Conservation (phyloP, 2,113 vertebrate genomes). For the Brachionichthys hirsutus region DNA sequence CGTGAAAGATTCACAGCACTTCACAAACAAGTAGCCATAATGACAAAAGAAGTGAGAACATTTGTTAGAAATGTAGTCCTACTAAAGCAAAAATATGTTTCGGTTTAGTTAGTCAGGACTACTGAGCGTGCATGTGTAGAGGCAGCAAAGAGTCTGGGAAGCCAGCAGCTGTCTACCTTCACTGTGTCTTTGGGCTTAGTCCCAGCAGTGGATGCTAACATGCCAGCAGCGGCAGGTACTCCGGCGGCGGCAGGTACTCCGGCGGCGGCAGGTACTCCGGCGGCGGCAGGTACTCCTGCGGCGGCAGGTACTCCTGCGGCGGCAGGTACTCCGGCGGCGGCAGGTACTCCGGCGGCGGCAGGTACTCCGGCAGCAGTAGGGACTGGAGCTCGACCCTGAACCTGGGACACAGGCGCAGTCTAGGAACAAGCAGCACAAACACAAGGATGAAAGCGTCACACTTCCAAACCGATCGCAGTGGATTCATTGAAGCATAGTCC, state of each 20-base stretch:
- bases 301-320: too few relatives aligned
- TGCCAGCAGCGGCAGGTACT: conserved; percentile 1
- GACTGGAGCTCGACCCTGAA: conserved; percentile 39
- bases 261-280: too few relatives aligned
- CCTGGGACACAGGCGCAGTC: conserved; percentile 45
- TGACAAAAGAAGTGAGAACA: neutral
- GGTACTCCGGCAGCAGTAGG: conserved; percentile 25
- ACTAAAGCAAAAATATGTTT: too few relatives aligned
- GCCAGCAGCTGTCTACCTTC: conserved; percentile 58
- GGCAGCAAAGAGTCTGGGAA: neutral
- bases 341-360: too few relatives aligned
- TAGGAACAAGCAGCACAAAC: conserved; percentile 47
- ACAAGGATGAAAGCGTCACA: conserved; percentile 14
- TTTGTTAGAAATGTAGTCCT: neutral
- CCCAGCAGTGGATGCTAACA: conserved; percentile 13
- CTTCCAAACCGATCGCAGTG: neutral
- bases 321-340: too few relatives aligned
- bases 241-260: too few relatives aligned
- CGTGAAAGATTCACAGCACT: conserved; percentile 9
- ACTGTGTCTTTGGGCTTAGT: conserved; percentile 40
- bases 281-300: too few relatives aligned
- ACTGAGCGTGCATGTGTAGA: too few relatives aligned
- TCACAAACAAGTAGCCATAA: neutral
- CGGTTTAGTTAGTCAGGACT: too few relatives aligned
- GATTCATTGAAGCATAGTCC: too few relatives aligned